Percentiles rank a stretch among this genome's conserved stretches.
Evolutionary conservation across 2,888 invertebrate species (phyloP).

Genomic region (Amblyjoppa fuscipennis): DNA sequence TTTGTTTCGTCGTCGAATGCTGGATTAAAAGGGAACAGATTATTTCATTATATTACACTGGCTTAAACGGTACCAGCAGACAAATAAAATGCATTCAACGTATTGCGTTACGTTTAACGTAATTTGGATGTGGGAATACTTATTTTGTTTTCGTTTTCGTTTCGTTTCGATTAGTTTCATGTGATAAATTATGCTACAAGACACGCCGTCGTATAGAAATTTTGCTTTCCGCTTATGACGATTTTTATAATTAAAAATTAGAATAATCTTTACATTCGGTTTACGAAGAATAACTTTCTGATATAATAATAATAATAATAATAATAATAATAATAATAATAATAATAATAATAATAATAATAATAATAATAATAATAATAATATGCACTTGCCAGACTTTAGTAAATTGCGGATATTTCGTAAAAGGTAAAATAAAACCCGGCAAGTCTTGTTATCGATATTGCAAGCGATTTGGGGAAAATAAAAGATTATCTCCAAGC

Average conservation of each 20-base stretch:
- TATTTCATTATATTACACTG: slow-evolving; percentile 68
- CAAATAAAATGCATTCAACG: slow-evolving; percentile 57
- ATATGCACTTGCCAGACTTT: slow-evolving; percentile 66
- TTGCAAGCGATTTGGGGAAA: slow-evolving; percentile 50
- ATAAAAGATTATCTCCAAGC: slow-evolving; percentile 36
- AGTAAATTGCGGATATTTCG: slow-evolving; percentile 55
- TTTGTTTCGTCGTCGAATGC: slow-evolving; percentile 71
- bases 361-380: slow-evolving; percentile 49
- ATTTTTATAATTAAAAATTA: slow-evolving; percentile 64
- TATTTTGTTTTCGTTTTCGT: slow-evolving; percentile 51
- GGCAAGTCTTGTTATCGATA: slow-evolving; percentile 42
- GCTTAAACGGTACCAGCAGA: slow-evolving; percentile 55
- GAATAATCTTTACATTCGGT: slow-evolving; percentile 64
- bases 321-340: slow-evolving; percentile 48
- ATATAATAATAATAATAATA: slow-evolving; percentile 57
- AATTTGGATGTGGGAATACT: slow-evolving; percentile 53
- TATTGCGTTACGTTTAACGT: slow-evolving; percentile 60
- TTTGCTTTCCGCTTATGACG: slow-evolving; percentile 52
- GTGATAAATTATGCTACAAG: slow-evolving; percentile 71
- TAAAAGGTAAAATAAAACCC: slow-evolving; percentile 52
- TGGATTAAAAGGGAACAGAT: slow-evolving; percentile 74
- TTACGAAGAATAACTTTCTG: slow-evolving; percentile 48
- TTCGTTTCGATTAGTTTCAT: slow-evolving; percentile 68
- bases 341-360: slow-evolving; percentile 54
- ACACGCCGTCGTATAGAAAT: slow-evolving; percentile 68